Conservation (phyloP, 2,888 invertebrate genomes). For the Parthenolecanium corni region DNA sequence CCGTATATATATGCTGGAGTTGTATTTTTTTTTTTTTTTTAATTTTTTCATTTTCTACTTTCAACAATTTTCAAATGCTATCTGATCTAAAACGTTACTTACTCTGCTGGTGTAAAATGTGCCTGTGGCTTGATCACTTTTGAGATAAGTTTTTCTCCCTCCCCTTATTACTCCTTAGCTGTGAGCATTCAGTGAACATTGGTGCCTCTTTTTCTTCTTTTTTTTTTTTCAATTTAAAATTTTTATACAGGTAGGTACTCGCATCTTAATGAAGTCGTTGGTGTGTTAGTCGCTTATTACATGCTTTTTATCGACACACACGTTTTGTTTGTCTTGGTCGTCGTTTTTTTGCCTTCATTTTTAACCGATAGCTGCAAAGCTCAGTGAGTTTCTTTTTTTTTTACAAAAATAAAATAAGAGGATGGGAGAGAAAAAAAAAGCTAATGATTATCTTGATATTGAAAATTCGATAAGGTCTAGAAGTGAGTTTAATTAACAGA, state of each 20-base stretch:
- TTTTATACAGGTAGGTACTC: conserved; percentile 23
- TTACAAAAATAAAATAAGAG: background rate
- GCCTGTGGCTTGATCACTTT: conserved; percentile 18
- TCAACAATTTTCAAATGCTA: no score
- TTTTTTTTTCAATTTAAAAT: conserved; percentile 18
- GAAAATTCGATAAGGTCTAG: conserved; percentile 26
- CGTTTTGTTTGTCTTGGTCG: conserved; percentile 25
- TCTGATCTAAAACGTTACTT: no score
- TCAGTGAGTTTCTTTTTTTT: no score
- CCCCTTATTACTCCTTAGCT: background rate
- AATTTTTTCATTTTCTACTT: no score
- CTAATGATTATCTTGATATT: conserved; percentile 24
- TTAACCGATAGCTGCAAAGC: background rate
- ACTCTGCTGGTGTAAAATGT: conserved; percentile 8
- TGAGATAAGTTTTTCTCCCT: conserved; percentile 2
- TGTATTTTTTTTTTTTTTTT: no score
- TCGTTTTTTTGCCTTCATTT: conserved; percentile 1
- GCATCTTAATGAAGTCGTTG: conserved; percentile 27
- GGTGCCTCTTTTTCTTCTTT: background rate
- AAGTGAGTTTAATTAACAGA: conserved; percentile 24
- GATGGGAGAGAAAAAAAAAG: background rate
- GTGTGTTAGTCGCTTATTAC: conserved; percentile 22
- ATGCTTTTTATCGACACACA: conserved; percentile 25
- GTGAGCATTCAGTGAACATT: conserved; percentile 3
- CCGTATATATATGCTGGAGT: no score